These are phyloP conservation scores for Esox lucius DNA, from an alignment of 2,797 vertebrate species.

Conservation along the genomic window DNA sequence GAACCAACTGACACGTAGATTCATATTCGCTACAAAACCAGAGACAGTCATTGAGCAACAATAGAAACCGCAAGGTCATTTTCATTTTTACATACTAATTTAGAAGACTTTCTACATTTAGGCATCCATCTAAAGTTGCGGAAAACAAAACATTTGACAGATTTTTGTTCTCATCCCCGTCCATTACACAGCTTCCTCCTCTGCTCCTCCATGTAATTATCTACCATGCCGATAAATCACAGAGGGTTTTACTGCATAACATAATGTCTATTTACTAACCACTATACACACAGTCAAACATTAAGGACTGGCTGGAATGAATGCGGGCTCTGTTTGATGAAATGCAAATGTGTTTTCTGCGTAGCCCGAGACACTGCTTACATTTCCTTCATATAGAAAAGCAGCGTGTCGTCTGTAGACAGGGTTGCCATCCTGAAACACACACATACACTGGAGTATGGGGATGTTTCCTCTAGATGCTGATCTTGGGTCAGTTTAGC, in stretches of 20 bases:
- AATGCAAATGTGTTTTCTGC: slow-evolving; percentile 8
- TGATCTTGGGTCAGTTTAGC: not conserved
- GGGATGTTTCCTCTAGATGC: not conserved
- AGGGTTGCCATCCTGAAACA: slow-evolving; percentile 25
- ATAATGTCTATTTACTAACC: slow-evolving; percentile 17
- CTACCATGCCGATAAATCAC: slow-evolving; percentile 6
- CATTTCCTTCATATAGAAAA: not conserved
- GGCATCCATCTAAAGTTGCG: not conserved
- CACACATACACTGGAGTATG: not conserved
- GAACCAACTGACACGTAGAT: not conserved
- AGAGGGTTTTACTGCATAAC: slow-evolving; percentile 14
- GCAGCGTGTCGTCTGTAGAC: slow-evolving; percentile 10
- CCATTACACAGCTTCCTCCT: not conserved
- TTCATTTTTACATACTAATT: not conserved
- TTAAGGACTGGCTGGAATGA: slow-evolving; percentile 12
- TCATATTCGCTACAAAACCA: not conserved
- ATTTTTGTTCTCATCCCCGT: not conserved
- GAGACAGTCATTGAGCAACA: not conserved
- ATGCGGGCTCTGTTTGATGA: slow-evolving; percentile 10
- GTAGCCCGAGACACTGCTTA: slow-evolving; percentile 1
- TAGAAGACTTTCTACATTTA: not conserved
- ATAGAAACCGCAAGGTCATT: not conserved
- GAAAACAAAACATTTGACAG: not conserved
- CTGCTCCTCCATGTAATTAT: slow-evolving; percentile 13
- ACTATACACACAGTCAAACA: slow-evolving; percentile 20